Evolutionary conservation across 2,113 vertebrate species (phyloP), one percentile per base, ranked within the genome.

Genomic region (Cricetomys ansorgei): DNA sequence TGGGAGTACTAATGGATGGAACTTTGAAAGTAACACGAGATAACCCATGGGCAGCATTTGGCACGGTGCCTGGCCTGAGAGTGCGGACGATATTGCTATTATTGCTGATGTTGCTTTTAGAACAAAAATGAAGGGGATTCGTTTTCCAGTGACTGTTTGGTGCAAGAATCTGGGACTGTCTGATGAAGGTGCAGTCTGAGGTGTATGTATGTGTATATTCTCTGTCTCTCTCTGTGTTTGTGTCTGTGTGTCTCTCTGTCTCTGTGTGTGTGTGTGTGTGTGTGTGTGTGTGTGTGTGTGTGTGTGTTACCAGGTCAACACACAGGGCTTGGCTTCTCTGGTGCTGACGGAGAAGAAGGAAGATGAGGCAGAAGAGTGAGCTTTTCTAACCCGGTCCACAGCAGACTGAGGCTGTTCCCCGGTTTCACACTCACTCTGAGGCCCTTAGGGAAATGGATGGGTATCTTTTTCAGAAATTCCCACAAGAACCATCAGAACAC

Each of bases 391-490:
- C 64, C 10, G 7, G 1, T 53, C 43, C 43, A 1, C 1, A 0
- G 19, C 21, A 16, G 11, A 4, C 45, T 11, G 45, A 91, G 72
- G 29, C 16, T 73, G 5, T 48, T 43, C 5, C 34, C 19, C 53
- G n/a, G 43, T 91, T 75, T 86, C 86, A 40, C 23, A n/a, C 80
- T 89, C 75, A 64, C 67, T 81, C n/a, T 43, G 57, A 95, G 31
- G 59, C 53, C 50, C 34, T 27, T 50, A 59, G 40, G 64, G 91
- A 95, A 12, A 65, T 9, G 40, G 75, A 80, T 25, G 31, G 45
- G n/a, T 27, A 55, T 0, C 19, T 21, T 31, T 77, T 65, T 0
- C 25, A 64, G 48, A 7, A 69, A 81, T 86, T 59, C 5, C 5
- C 40, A 31, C 11, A 81, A 16, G 34, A 23, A 59, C 59, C 27